phyloP scores from a whole-genome alignment of 2,797 vertebrate genomes.

The Tamandua tetradactyla region DNA sequence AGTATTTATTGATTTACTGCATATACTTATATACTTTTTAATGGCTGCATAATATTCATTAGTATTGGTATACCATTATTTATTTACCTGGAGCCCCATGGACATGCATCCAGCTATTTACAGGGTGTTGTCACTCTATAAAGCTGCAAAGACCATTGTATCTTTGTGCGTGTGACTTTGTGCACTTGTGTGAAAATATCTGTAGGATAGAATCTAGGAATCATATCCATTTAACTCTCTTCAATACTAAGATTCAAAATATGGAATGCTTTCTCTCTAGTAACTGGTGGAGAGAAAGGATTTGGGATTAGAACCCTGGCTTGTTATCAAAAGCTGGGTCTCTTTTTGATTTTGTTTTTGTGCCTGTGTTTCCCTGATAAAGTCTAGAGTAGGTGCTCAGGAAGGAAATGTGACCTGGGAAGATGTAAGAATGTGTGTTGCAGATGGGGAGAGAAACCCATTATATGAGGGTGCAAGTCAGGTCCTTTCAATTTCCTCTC shows the following conservation, averaged over 20 bases:
- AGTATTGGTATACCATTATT: not conserved
- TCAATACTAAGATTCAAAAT: not conserved
- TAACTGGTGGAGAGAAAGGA: not conserved
- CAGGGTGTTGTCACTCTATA: not conserved
- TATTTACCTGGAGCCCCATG: not conserved
- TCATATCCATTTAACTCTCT: not conserved
- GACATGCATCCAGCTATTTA: rapidly evolving
- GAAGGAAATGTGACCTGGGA: not conserved
- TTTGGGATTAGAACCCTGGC: not conserved
- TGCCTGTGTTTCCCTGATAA: not conserved
- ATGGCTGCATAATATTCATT: not conserved
- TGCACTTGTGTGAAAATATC: not conserved
- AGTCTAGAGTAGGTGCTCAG: not conserved
- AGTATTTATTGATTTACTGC: not conserved
- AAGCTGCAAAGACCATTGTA: not conserved
- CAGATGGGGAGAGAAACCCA: not conserved
- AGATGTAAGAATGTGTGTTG: not conserved
- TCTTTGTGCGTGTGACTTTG: not conserved
- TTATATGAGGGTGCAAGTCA: not conserved
- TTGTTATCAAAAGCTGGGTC: not conserved
- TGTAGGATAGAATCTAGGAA: not conserved
- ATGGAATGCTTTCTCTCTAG: not conserved
- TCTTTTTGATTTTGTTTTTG: not conserved
- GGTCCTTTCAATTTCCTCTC: not conserved
- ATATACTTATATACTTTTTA: not conserved